phyloP scores from a whole-genome alignment of 2,113 vertebrate genomes.

The Poeciliopsis occidentalis region DNA sequence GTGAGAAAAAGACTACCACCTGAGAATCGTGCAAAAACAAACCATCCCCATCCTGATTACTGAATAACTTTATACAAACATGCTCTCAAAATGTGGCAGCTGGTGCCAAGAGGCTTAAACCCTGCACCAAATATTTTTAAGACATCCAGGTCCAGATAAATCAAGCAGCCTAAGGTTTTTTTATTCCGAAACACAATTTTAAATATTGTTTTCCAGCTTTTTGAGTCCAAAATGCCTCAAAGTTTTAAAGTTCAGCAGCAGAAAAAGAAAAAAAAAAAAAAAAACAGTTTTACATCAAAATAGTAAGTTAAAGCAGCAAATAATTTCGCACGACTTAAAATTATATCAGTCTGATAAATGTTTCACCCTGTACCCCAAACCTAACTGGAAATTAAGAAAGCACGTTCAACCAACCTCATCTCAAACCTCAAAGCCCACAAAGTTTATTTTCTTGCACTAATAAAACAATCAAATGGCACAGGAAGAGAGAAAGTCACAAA shows the following conservation, averaged over 20 bases:
- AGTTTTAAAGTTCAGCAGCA: slow-evolving; percentile 1
- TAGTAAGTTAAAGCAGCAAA: slow-evolving; percentile 38
- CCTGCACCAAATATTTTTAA: slow-evolving; percentile 34
- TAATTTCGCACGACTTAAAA: slow-evolving; percentile 13
- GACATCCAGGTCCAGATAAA: slow-evolving; percentile 15
- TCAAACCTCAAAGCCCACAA: slow-evolving; percentile 18
- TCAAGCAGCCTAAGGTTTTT: background rate
- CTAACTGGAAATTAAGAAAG: slow-evolving; percentile 19
- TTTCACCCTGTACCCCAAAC: slow-evolving; percentile 56
- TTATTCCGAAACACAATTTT: slow-evolving; percentile 7
- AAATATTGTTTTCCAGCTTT: slow-evolving; percentile 10
- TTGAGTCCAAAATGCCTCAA: background rate
- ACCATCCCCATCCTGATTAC: slow-evolving; percentile 21
- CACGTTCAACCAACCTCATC: background rate
- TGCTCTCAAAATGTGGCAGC: background rate
- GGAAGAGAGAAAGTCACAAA: slow-evolving; percentile 30
- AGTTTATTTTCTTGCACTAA: slow-evolving; percentile 26
- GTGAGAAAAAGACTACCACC: slow-evolving; percentile 37
- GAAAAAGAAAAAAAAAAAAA: background rate
- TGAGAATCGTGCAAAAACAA: slow-evolving; percentile 64
- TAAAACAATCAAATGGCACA: slow-evolving; percentile 52
- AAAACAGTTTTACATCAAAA: background rate
- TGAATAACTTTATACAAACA: slow-evolving; percentile 4
- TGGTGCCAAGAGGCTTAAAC: background rate
- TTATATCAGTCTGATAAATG: slow-evolving; percentile 28